These are phyloP conservation scores for Cephus pulcher DNA, from an alignment of 2,888 invertebrate species.

Conservation along the genomic window DNA sequence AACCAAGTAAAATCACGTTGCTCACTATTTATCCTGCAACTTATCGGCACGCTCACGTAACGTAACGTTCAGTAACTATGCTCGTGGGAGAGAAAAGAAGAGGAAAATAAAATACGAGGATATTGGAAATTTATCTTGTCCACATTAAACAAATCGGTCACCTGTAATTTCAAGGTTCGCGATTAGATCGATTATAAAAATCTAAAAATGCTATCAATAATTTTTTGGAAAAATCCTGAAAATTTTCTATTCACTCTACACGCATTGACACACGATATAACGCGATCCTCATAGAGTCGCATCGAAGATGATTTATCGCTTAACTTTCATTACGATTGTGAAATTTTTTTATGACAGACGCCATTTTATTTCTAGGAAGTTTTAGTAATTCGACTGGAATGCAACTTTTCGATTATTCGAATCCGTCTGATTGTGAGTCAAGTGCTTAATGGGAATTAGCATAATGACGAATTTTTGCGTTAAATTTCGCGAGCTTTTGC, in stretches of 20 bases:
- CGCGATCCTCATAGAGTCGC: neutral
- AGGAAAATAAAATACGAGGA: neutral
- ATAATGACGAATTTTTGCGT: neutral
- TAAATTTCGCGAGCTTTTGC: neutral
- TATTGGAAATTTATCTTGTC: neutral
- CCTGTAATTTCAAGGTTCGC: neutral
- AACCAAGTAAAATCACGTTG: neutral
- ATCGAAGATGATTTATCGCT: constrained; percentile 19
- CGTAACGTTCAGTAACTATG: neutral
- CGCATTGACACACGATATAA: neutral
- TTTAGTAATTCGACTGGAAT: neutral
- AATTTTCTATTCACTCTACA: neutral
- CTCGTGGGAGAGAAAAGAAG: neutral
- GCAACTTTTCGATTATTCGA: neutral
- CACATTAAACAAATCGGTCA: neutral
- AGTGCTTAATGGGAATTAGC: neutral
- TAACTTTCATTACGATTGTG: constrained; percentile 10
- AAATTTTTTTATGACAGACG: constrained; percentile 22
- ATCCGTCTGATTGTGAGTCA: neutral
- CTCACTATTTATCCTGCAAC: neutral
- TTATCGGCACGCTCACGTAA: neutral
- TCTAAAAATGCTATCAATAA: too few relatives aligned
- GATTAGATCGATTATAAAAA: neutral
- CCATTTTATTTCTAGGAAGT: constrained; percentile 36
- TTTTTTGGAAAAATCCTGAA: too few relatives aligned